A percentile compares a stretch with the other conserved stretches of the same genome.
phyloP scores from a whole-genome alignment of 2,113 vertebrate genomes.

The Cyprinodon tularosa region DNA sequence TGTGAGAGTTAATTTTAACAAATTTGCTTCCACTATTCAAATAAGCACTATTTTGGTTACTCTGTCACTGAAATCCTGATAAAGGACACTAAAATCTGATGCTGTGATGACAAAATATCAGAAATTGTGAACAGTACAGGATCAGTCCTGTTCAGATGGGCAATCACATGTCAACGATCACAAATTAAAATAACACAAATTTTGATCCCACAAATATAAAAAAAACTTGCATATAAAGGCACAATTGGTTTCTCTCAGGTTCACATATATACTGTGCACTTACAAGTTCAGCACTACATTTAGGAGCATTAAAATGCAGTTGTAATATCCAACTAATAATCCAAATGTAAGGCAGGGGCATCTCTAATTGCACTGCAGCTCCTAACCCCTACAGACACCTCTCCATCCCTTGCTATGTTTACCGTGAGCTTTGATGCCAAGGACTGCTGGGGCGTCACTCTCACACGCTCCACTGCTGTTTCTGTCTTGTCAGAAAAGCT shows the following conservation, averaged over 20 bases:
- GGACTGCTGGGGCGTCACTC: constrained; percentile 61
- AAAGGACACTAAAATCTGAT: neutral
- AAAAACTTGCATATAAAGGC: constrained; percentile 23
- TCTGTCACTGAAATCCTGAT: no score
- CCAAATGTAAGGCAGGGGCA: neutral
- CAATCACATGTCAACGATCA: constrained; percentile 43
- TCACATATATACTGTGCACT: constrained; percentile 26
- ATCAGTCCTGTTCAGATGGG: constrained; percentile 42
- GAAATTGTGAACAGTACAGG: neutral
- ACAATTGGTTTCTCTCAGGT: constrained; percentile 16
- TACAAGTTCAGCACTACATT: constrained; percentile 10
- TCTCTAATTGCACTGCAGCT: neutral
- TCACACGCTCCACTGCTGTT: constrained; percentile 53
- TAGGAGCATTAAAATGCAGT: no score
- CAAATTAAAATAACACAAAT: constrained; percentile 52
- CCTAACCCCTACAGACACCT: neutral
- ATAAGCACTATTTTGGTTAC: neutral
- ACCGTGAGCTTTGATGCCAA: constrained; percentile 42
- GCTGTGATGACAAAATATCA: neutral
- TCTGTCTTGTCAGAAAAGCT: constrained; percentile 61
- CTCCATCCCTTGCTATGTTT: constrained; percentile 21
- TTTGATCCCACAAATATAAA: constrained; percentile 59
- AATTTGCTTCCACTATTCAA: neutral
- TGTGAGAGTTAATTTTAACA: no score
- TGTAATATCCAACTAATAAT: neutral